Evolutionary conservation across 2,113 vertebrate species (phyloP).

Genomic region (Toxotes chatareus): DNA sequence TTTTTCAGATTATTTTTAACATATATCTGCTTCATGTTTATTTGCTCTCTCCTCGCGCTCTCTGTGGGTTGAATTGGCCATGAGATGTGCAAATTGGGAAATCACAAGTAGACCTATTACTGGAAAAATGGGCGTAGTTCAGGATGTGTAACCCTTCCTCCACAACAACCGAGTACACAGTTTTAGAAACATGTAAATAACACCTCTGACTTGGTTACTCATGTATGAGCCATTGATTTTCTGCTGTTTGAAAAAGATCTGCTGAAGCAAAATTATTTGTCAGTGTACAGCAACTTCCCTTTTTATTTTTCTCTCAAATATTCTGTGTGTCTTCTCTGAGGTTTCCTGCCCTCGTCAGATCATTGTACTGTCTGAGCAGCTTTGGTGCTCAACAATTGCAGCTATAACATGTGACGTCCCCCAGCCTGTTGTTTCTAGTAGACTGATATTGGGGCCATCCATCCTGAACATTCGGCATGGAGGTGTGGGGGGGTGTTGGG

Average conservation of each 20-base stretch:
- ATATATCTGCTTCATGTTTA: slow-evolving; percentile 30
- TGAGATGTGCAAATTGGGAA: slow-evolving; percentile 41
- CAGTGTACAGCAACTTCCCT: not conserved
- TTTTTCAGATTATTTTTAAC: slow-evolving; percentile 68
- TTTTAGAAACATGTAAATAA: slow-evolving; percentile 49
- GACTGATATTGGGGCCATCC: slow-evolving; percentile 53
- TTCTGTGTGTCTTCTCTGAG: not conserved
- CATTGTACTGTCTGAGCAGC: not conserved
- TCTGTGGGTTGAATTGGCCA: slow-evolving; percentile 31
- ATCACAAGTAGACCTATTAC: slow-evolving; percentile 53
- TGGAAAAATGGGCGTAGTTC: slow-evolving; percentile 55
- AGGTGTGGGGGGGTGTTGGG: slow-evolving; percentile 4
- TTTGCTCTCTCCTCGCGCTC: slow-evolving; percentile 28
- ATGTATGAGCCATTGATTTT: slow-evolving; percentile 23
- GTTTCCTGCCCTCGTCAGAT: slow-evolving; percentile 12
- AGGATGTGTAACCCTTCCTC: slow-evolving; percentile 62
- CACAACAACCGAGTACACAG: slow-evolving; percentile 12
- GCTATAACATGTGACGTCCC: slow-evolving; percentile 7
- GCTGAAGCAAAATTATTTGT: not conserved
- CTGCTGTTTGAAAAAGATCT: slow-evolving; percentile 26
- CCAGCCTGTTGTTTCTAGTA: slow-evolving; percentile 22
- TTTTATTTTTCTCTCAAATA: not conserved
- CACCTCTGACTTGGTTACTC: slow-evolving; percentile 3
- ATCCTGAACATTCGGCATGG: slow-evolving; percentile 13
- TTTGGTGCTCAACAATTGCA: slow-evolving; percentile 17